Evolutionary conservation across 2,888 invertebrate genomes (phyloP), one percentile per base, ranked within the genome.

Genomic region (Phymatocera aterrima): DNA sequence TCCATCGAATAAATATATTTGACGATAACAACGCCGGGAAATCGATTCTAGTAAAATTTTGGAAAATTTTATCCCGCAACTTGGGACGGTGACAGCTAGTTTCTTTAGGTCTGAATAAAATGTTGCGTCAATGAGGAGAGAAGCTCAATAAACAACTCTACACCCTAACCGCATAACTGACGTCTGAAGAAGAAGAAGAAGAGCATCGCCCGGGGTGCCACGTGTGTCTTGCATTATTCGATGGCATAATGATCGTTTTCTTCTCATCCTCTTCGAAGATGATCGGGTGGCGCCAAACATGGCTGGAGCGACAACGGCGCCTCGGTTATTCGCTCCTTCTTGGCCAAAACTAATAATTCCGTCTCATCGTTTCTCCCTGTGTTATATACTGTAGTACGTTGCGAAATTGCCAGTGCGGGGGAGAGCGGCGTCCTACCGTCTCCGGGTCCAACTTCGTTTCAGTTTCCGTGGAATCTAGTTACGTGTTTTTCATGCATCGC

Each of bases 211-310:
- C 1, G 8, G 5, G n/a, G n/a, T n/a, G 28, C 21, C 57, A 28
- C 57, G 28, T 28, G 24, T 24, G 28, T 15, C 28, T 57, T 15
- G 24, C 64, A 34, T 64, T 34, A 46, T 68, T 68, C 5, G 21
- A 43, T 43, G 24, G n/a, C n/a, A 24, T n/a, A 68, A 68, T 68
- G 28, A 68, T 46, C 68, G 24, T 68, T 64, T 12, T 15, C 18
- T 18, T 34, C 61, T 8, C 61, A 21, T n/a, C 61, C 61, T 18
- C 24, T 43, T 43, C 24, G 43, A 24, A 43, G 40, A 43, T 21
- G 28, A 68, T 24, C 43, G n/a, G 43, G 43, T 43, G 65, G 65
- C 65, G 65, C 65, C 65, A 68, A 24, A 68, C 28, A 28, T 60
- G 5, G 28, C 4, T 28, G 60, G 18, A 60, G 3, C 60, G 60